phyloP scores from a whole-genome alignment of 2,888 invertebrate species.

The Homarus gammarus region DNA sequence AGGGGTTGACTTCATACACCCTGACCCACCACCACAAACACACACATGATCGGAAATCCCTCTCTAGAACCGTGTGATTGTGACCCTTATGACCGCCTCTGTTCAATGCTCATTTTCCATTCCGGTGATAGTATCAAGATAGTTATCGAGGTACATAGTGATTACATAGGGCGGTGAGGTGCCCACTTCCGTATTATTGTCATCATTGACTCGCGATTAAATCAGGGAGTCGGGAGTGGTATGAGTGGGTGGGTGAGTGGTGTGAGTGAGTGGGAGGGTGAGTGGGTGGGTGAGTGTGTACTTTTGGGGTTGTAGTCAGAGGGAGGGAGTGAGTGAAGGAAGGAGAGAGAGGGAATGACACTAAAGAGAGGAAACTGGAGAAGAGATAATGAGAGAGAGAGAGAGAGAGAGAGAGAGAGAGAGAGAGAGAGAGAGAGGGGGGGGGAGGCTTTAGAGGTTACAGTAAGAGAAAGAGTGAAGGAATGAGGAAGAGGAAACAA shows the following conservation, averaged over 20 bases:
- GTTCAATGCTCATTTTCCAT: slow-evolving; percentile 19
- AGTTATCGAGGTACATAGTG: slow-evolving; percentile 53
- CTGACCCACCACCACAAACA: not conserved
- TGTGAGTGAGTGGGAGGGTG: not conserved
- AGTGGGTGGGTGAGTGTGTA: slow-evolving; percentile 14
- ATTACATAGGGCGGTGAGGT: slow-evolving; percentile 58
- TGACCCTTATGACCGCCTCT: not conserved
- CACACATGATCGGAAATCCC: not conserved
- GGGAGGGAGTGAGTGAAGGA: slow-evolving; percentile 6
- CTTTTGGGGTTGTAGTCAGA: not conserved
- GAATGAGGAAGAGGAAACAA: not conserved
- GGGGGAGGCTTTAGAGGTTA: no score
- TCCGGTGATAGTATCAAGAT: slow-evolving; percentile 52
- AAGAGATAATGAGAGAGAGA: no score
- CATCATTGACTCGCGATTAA: slow-evolving; percentile 56
- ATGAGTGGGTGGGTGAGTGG: not conserved
- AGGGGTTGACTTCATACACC: no score
- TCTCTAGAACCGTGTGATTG: not conserved
- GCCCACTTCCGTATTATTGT: slow-evolving; percentile 56
- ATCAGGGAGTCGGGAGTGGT: slow-evolving; percentile 39
- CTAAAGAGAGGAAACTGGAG: no score
- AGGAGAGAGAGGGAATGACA: slow-evolving; percentile 7
- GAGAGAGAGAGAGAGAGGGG: no score
- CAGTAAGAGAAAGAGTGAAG: not conserved
- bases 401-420: no score